A percentile compares a stretch with the other conserved stretches of the same genome.
Conservation (phyloP, 2,797 vertebrate genomes). For the Sphenodon punctatus region DNA sequence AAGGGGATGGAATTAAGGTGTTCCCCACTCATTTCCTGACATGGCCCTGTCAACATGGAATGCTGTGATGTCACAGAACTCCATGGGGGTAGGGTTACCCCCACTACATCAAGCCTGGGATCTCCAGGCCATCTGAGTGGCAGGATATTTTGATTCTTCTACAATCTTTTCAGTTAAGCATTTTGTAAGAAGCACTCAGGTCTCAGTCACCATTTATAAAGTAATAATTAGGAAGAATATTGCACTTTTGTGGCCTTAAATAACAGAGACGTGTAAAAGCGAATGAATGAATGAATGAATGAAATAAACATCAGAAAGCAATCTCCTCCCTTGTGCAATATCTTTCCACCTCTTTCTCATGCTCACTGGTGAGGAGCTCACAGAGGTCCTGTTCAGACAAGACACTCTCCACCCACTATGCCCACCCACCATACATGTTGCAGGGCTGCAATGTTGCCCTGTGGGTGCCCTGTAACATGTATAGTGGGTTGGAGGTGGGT, state of each 20-base stretch:
- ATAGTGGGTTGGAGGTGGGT: too few species aligned
- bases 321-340: not conserved
- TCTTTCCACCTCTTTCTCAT: not conserved
- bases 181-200: not conserved
- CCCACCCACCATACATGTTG: too few species aligned
- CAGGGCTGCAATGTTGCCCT: too few species aligned
- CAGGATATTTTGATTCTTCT: not conserved
- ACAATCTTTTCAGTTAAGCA: not conserved
- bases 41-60: too few species aligned
- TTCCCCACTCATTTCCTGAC: too few species aligned
- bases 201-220: conserved; percentile 3
- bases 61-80: too few species aligned
- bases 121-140: not conserved
- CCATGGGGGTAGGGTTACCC: too few species aligned
- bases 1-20: too few species aligned
- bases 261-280: not conserved
- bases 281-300: too few species aligned
- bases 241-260: not conserved
- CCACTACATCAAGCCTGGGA: too few species aligned
- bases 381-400: not conserved
- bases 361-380: conserved; percentile 8
- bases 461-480: too few species aligned
- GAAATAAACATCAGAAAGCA: not conserved
- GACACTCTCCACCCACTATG: too few species aligned
- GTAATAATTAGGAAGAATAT: not conserved